A percentile compares a stretch with the other conserved stretches of the same genome.
Conservation (phyloP, 2,797 vertebrate species). For the Columba guinea region DNA sequence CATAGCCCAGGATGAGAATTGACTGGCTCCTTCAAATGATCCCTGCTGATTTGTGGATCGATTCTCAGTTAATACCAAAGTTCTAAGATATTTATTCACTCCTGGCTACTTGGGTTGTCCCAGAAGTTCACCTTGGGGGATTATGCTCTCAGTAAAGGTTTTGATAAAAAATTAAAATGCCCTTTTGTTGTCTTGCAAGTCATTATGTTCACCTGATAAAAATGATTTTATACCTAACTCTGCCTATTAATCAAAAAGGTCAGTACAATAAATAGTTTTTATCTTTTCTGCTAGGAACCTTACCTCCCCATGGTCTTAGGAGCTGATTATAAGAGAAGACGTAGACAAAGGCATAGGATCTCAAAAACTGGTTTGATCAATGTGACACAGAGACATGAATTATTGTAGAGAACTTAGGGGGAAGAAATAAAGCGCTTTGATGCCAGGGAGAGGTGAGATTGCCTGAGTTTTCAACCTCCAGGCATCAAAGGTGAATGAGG, state of each 20-base stretch:
- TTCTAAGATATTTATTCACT: slow-evolving; percentile 7
- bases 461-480: not conserved
- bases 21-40: not conserved
- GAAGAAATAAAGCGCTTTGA: not conserved
- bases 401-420: not conserved
- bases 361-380: not conserved
- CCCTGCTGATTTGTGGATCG: not conserved
- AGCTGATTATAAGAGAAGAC: not conserved
- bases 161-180: slow-evolving; percentile 27
- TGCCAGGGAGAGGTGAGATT: not conserved
- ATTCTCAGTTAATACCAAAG: not conserved
- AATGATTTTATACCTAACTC: not conserved
- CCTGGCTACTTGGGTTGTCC: not conserved
- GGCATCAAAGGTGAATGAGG: not conserved
- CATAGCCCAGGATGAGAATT: not conserved
- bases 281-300: slow-evolving; percentile 13
- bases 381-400: not conserved
- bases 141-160: not conserved
- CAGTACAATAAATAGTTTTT: not conserved
- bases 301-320: not conserved
- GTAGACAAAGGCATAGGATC: not conserved
- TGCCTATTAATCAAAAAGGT: slow-evolving; percentile 28
- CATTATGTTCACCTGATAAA: not conserved
- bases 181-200: slow-evolving; percentile 24
- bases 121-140: not conserved